These are phyloP conservation scores for Phocoena sinus DNA, from an alignment of 2,113 vertebrate genomes.

Conservation along the genomic window DNA sequence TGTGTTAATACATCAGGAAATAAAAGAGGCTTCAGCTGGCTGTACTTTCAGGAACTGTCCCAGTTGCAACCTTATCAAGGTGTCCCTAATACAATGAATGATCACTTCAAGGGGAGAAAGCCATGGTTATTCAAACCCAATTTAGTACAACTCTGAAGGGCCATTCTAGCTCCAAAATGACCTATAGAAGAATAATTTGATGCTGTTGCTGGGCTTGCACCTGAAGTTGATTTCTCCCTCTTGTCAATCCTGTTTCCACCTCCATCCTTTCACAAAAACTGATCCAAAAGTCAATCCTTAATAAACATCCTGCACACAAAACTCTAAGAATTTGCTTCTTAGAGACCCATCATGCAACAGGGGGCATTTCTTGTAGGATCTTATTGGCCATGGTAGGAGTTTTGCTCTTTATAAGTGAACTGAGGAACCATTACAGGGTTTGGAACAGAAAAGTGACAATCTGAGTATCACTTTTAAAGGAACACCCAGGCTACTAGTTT, in stretches of 20 bases:
- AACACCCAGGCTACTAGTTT: neutral
- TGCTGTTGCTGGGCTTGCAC: neutral
- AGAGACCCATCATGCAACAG: neutral
- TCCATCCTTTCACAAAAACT: neutral
- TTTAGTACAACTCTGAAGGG: too few species aligned
- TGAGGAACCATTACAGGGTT: neutral
- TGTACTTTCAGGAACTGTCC: neutral
- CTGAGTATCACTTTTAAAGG: neutral
- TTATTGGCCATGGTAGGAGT: neutral
- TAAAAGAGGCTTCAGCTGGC: neutral
- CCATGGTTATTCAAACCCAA: neutral
- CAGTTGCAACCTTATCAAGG: neutral
- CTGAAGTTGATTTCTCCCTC: neutral
- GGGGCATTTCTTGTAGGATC: neutral
- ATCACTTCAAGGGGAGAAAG: neutral
- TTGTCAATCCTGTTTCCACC: neutral
- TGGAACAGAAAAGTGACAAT: neutral
- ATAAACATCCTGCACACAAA: neutral
- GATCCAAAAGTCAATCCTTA: neutral
- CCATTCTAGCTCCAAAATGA: neutral
- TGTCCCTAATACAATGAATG: neutral
- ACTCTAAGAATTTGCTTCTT: neutral
- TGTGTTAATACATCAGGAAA: neutral
- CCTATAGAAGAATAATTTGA: too few species aligned
- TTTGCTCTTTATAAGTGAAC: neutral